phyloP scores from a whole-genome alignment of 2,113 vertebrate genomes.

The Haliaeetus leucogaster region DNA sequence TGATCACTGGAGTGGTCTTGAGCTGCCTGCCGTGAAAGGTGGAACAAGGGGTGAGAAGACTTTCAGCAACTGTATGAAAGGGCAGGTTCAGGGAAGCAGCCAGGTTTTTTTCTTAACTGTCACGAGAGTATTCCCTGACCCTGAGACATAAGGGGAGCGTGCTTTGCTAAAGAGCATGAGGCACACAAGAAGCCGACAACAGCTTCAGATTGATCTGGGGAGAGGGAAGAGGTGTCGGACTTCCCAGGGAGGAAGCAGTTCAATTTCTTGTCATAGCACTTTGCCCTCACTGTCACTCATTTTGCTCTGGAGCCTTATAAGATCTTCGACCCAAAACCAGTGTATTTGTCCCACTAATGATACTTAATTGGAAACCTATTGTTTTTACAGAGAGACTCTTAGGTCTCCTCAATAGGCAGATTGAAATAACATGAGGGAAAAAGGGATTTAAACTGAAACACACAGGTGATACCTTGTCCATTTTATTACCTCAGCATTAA shows the following conservation, averaged over 20 bases:
- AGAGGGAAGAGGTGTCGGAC: background rate
- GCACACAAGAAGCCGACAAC: background rate
- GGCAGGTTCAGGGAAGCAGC: background rate
- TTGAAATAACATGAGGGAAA: slow-evolving; percentile 6
- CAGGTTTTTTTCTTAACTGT: background rate
- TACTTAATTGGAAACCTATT: slow-evolving; percentile 40
- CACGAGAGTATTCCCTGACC: background rate
- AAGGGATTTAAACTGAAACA: slow-evolving; percentile 7
- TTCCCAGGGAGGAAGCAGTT: background rate
- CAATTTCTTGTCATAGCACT: background rate
- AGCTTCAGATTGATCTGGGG: background rate
- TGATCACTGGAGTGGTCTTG: background rate
- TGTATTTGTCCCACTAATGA: slow-evolving; percentile 32
- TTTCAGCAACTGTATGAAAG: background rate
- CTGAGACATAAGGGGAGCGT: fast-evolving
- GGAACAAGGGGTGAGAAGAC: background rate
- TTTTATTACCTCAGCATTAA: slow-evolving; percentile 12
- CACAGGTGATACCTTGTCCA: background rate
- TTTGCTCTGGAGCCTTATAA: background rate
- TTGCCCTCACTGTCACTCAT: slow-evolving; percentile 12
- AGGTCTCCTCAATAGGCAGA: background rate
- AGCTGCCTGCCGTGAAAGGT: background rate
- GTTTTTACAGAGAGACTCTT: slow-evolving; percentile 5
- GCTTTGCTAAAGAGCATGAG: background rate
- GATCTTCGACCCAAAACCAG: background rate